Conservation (phyloP, 2,888 invertebrate species). For the Eretmocerus hayati region DNA sequence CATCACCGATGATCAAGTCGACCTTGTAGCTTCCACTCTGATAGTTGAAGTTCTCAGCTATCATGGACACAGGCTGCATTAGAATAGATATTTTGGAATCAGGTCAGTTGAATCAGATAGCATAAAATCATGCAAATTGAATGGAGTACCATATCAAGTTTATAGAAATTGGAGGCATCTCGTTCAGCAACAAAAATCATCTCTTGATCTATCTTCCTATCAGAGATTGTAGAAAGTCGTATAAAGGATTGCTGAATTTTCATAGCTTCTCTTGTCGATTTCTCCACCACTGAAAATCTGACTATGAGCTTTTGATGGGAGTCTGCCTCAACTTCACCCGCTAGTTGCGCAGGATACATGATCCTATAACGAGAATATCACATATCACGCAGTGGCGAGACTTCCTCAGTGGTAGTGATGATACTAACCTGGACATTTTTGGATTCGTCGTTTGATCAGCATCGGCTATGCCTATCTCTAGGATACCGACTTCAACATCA, state of each 20-base stretch:
- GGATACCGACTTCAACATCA: constrained; percentile 65
- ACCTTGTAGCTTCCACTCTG: constrained; percentile 74
- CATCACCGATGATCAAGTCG: constrained; percentile 84
- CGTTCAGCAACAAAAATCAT: constrained; percentile 91
- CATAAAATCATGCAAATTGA: neutral
- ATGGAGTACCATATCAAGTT: constrained; percentile 73
- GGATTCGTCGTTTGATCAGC: constrained; percentile 82
- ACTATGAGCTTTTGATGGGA: constrained; percentile 81
- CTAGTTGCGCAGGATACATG: constrained; percentile 64
- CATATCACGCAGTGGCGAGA: neutral
- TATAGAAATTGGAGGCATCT: constrained; percentile 70
- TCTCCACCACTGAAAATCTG: constrained; percentile 73
- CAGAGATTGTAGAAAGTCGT: constrained; percentile 56
- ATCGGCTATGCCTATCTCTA: constrained; percentile 85
- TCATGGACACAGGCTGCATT: constrained; percentile 67
- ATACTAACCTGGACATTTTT: constrained; percentile 57
- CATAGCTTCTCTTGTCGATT: constrained; percentile 59
- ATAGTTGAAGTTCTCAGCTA: constrained; percentile 71
- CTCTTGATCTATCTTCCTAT: constrained; percentile 60
- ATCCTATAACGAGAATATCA: constrained; percentile 52
- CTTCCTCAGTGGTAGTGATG: neutral
- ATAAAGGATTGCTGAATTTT: constrained; percentile 83
- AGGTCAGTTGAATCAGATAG: neutral
- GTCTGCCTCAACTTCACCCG: constrained; percentile 71
- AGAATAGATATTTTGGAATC: constrained; percentile 5